Evolutionary conservation across 2,797 vertebrate genomes (phyloP).

Genomic region (Fratercula arctica): DNA sequence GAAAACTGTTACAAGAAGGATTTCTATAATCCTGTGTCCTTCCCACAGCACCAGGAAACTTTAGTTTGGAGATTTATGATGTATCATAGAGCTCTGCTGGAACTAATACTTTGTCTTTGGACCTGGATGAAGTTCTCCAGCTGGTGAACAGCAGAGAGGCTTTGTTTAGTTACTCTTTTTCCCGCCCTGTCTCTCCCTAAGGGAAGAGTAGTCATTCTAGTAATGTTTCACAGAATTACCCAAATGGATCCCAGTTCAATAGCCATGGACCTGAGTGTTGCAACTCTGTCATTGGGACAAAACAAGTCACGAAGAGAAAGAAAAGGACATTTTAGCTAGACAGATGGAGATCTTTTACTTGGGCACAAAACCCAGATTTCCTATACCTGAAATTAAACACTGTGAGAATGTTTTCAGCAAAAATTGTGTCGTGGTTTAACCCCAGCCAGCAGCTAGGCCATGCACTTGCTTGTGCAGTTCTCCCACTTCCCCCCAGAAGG

Average conservation of each 20-base stretch:
- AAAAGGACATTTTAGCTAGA: not conserved
- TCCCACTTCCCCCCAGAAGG: not conserved
- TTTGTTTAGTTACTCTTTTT: not conserved
- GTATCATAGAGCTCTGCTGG: not conserved
- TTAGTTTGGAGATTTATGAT: not conserved
- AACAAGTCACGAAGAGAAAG: accelerated
- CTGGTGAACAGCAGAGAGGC: not conserved
- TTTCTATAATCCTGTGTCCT: not conserved
- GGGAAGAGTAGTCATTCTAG: not conserved
- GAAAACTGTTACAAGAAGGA: not conserved
- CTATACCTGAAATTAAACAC: not conserved
- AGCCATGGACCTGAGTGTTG: not conserved
- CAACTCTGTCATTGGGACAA: not conserved
- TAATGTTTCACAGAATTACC: not conserved
- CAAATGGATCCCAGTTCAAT: not conserved
- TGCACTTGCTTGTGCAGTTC: not conserved
- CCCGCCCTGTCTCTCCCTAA: not conserved
- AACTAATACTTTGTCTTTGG: not conserved
- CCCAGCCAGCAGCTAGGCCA: not conserved
- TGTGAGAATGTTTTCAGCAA: not conserved
- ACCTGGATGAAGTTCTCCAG: not conserved
- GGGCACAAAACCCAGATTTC: not conserved
- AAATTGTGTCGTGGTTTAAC: not conserved
- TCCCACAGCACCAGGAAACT: not conserved
- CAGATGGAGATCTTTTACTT: not conserved